Evolutionary conservation across 1,140 invertebrate genomes (phyloP), one percentile per base, ranked within the genome.

Genomic region (Aricia agestis): DNA sequence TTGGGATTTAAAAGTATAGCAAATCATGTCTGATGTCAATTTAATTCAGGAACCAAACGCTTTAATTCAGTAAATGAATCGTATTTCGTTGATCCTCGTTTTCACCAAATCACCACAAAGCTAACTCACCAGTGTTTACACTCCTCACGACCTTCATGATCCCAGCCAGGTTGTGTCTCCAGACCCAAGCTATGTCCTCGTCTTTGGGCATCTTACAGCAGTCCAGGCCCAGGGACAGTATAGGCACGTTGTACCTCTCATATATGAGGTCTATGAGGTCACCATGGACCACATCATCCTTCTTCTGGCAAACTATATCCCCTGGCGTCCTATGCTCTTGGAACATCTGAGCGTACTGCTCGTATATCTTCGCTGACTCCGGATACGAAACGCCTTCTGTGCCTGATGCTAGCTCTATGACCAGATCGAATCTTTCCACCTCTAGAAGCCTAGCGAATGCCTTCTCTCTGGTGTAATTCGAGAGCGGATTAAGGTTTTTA

Each of bases 171-270:
- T 95, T 95, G 57, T 95, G 93, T 70, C 94, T 93, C 97, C 97
- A 98, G 6, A 97, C 93, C 59, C 89, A 92, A 0, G 94, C 94
- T 32, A 98, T 93, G 10, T 94, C 91, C 5, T 89, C 86, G 13
- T 94, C 90, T 1, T 81, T 71, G 0, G 97, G 97, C 92, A 96
- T 96, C 75, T 96, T 96, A 80, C 97, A 98, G 79, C 97, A 98
- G 63, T 94, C 93, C 6, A 95, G 72, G 1, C 94, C 94, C 31
- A 94, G 85, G 0, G 93, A 93, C n/a, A 93, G 87, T 74, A 95
- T 85, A 0, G 94, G 93, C 1, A 92, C 86, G 13, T 92, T 89
- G 72, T 76, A 94, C 74, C 93, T 85, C 45, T 93, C 92, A 71
- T 91, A 93, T 1, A 95, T 72, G 32, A 93, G 75, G 80, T 95